phyloP scores from a whole-genome alignment of 2,888 invertebrate genomes.

The Mycalesis mineus region DNA sequence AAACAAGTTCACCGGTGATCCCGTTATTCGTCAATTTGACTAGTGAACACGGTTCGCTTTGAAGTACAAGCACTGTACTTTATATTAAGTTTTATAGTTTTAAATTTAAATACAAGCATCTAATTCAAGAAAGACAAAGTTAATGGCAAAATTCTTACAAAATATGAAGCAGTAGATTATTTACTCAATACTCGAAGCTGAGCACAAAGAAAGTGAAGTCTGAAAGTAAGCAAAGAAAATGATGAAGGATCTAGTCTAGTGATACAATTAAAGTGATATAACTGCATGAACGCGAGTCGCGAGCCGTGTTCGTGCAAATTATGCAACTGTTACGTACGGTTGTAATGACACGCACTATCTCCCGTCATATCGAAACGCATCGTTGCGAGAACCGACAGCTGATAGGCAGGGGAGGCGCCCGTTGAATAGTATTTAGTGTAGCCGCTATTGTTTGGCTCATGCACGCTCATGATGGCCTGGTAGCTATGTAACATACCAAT shows the following conservation, averaged over 20 bases:
- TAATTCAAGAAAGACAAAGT: no score
- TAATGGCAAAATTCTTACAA: no score
- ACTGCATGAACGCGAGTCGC: slow-evolving; percentile 44
- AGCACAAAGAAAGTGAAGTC: not conserved
- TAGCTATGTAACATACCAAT: slow-evolving; percentile 6
- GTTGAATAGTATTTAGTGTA: slow-evolving; percentile 14
- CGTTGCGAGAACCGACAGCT: slow-evolving; percentile 59
- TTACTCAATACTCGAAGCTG: no score
- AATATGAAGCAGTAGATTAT: no score
- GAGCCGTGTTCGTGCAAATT: slow-evolving; percentile 47
- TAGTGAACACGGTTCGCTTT: not conserved
- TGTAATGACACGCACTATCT: slow-evolving; percentile 65
- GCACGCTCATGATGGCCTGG: slow-evolving; percentile 3
- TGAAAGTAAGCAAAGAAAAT: not conserved
- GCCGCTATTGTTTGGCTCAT: not conserved
- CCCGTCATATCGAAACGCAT: slow-evolving; percentile 62
- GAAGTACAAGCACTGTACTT: no score
- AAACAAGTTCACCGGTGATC: not conserved
- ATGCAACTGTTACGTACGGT: slow-evolving; percentile 58
- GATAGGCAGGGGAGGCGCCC: slow-evolving; percentile 44
- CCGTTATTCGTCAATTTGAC: not conserved
- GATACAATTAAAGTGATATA: slow-evolving; percentile 48
- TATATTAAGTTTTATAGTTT: no score
- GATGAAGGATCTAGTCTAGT: slow-evolving; percentile 46
- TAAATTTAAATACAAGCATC: no score